Conservation (phyloP, 2,888 invertebrate genomes). For the Erannis defoliaria region DNA sequence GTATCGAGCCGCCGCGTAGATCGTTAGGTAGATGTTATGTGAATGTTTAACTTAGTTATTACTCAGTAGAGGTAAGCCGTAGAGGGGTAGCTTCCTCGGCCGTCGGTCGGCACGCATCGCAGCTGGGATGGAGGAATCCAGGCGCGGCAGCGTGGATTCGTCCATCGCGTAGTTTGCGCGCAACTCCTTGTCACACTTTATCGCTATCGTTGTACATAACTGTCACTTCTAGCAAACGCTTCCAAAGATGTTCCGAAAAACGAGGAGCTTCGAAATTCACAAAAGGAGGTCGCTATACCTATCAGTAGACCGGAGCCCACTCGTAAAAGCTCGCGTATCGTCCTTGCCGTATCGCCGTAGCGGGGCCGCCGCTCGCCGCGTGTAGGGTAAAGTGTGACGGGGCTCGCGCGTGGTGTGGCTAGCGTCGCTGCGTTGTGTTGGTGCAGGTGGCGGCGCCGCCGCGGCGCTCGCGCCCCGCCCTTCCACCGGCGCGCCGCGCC, state of each 20-base stretch:
- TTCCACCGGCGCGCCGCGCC: slow-evolving; percentile 84
- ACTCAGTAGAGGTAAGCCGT: neutral
- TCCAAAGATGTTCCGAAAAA: neutral
- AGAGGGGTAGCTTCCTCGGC: neutral
- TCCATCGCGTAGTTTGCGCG: slow-evolving; percentile 49
- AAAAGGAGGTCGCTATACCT: neutral
- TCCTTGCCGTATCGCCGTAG: neutral
- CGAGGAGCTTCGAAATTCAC: neutral
- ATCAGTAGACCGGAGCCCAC: neutral
- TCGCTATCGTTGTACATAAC: slow-evolving; percentile 43
- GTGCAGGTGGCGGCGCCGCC: slow-evolving; percentile 82
- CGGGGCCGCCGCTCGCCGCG: no score
- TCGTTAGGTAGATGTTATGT: slow-evolving; percentile 84
- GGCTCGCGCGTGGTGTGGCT: slow-evolving; percentile 29
- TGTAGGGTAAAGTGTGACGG: slow-evolving; percentile 40
- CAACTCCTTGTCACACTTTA: slow-evolving; percentile 63
- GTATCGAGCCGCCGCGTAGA: slow-evolving; percentile 59
- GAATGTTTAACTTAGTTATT: slow-evolving; percentile 56
- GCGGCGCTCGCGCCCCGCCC: slow-evolving; percentile 86
- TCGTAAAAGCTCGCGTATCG: neutral
- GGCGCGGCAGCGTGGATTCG: neutral
- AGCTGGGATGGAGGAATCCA: neutral
- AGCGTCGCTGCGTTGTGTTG: slow-evolving; percentile 58
- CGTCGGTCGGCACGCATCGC: neutral
- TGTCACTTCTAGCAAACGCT: neutral